phyloP scores from a whole-genome alignment of 2,888 invertebrate genomes.

The Margaritifera margaritifera region DNA sequence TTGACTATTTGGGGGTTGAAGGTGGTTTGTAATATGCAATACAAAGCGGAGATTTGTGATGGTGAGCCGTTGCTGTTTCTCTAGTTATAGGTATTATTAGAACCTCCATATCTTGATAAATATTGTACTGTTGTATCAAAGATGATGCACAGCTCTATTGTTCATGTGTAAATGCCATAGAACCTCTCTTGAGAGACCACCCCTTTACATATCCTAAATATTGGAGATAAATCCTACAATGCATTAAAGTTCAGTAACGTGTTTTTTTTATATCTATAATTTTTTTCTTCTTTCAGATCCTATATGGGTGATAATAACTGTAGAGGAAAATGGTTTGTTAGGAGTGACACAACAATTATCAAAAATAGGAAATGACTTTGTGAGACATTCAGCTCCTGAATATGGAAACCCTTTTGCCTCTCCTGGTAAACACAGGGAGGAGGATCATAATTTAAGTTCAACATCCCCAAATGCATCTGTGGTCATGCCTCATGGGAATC shows the following conservation, averaged over 20 bases:
- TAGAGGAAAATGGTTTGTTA: constrained; percentile 86
- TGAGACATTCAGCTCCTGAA: constrained; percentile 34
- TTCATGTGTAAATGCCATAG: too few species aligned
- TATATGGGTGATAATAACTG: constrained; percentile 86
- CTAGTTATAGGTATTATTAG: too few species aligned
- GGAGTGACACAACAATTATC: constrained; percentile 86
- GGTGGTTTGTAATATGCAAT: too few species aligned
- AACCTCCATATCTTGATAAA: too few species aligned
- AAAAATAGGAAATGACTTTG: constrained; percentile 74
- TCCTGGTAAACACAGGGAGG: constrained; percentile 31
- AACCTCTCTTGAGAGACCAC: too few species aligned
- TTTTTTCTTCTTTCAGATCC: constrained; percentile 78
- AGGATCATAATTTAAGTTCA: constrained; percentile 12
- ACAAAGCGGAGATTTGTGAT: too few species aligned
- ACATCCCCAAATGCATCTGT: constrained; percentile 44
- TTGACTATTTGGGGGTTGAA: too few species aligned
- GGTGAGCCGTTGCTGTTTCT: too few species aligned
- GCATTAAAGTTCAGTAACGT: neutral
- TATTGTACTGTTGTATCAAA: too few species aligned
- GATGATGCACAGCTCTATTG: too few species aligned
- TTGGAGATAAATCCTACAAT: neutral
- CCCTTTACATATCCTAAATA: neutral
- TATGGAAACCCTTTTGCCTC: constrained; percentile 58
- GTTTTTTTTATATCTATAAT: neutral
- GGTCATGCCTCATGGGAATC: constrained; percentile 48